Conservation (phyloP, 2,888 invertebrate genomes). For the Drosophila mulleri region DNA sequence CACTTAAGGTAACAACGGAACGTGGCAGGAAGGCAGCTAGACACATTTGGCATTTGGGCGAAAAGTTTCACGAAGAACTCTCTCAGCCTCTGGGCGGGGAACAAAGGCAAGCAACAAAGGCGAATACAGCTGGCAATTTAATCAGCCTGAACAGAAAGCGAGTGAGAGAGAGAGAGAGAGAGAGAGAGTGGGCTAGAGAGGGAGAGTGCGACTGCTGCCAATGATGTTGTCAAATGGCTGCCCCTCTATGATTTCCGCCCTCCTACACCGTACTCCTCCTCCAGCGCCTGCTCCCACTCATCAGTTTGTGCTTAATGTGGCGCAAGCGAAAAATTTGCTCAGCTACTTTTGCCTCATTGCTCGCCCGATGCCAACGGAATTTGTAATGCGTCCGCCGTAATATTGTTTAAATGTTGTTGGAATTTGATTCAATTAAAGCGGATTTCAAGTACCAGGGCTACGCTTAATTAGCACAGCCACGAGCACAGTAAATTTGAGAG, state of each 20-base stretch:
- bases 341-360: conserved; percentile 63
- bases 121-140: conserved; percentile 66
- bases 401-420: conserved; percentile 62
- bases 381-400: conserved; percentile 62
- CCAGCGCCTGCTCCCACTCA: conserved; percentile 7
- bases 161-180: neutral
- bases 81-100: conserved; percentile 40
- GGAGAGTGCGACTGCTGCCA: conserved; percentile 50
- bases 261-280: neutral
- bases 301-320: conserved; percentile 70
- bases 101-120: conserved; percentile 68
- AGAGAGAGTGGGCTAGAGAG: neutral
- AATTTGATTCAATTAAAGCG: conserved; percentile 73
- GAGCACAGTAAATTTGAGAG: conserved; percentile 4
- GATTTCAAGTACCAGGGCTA: conserved; percentile 54
- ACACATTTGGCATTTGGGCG: conserved; percentile 76
- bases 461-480: conserved; percentile 68
- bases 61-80: conserved; percentile 35
- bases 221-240: conserved; percentile 75
- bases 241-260: conserved; percentile 17
- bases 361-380: conserved; percentile 57
- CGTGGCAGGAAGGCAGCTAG: conserved; percentile 56
- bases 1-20: conserved; percentile 66
- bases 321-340: conserved; percentile 64
- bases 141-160: conserved; percentile 53